Conservation (phyloP, 2,113 vertebrate genomes). For the Chrysochloris asiatica region DNA sequence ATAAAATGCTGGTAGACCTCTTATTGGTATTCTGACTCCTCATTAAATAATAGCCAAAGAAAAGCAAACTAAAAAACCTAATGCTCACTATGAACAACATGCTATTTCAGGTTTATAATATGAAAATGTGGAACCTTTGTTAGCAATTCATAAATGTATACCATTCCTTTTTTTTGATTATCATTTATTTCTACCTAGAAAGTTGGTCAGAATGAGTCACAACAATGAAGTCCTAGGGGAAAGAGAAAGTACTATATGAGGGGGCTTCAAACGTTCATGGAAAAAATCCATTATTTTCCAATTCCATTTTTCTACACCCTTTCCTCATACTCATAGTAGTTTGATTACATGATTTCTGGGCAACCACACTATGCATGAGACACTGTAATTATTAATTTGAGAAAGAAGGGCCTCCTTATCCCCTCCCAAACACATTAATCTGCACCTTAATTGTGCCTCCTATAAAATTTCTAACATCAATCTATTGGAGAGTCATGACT, state of each 20-base stretch:
- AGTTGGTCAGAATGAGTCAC: background rate
- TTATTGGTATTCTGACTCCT: background rate
- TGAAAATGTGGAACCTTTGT: background rate
- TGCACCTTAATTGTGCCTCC: conserved; percentile 16
- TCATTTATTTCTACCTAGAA: conserved; percentile 21
- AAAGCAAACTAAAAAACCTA: background rate
- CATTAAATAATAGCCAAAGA: background rate
- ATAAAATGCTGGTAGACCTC: too few relatives aligned
- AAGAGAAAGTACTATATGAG: conserved; percentile 1
- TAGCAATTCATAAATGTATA: background rate
- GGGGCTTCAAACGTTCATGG: too few relatives aligned
- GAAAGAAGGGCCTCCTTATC: background rate
- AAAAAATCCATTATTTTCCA: too few relatives aligned
- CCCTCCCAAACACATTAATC: background rate
- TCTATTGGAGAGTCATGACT: background rate
- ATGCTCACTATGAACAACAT: background rate
- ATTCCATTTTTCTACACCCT: too few relatives aligned
- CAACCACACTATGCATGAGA: background rate
- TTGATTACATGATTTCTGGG: background rate
- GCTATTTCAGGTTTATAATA: background rate
- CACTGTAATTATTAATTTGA: background rate
- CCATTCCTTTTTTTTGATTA: background rate
- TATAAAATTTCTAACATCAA: background rate
- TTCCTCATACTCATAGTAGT: background rate
- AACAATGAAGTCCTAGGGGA: background rate